A percentile compares a stretch with the other conserved stretches of the same genome.
phyloP scores from a whole-genome alignment of 2,888 invertebrate genomes.

The Eristalis arbustorum region DNA sequence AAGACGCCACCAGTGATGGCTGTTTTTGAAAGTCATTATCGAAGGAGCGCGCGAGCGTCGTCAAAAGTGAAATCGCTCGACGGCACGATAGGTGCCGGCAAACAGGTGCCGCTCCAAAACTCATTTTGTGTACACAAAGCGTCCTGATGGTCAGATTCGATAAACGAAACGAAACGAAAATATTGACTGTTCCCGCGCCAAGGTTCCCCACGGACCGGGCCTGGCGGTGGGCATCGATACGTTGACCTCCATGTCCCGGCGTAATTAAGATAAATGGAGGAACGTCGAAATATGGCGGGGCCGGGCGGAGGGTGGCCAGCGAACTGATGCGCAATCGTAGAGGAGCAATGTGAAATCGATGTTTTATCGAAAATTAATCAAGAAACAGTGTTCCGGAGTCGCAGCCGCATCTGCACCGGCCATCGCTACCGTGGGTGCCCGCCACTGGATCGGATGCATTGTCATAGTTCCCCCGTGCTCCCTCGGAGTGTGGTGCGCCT shows the following conservation, averaged over 20 bases:
- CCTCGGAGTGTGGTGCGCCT: slow-evolving; percentile 14
- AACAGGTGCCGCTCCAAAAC: slow-evolving; percentile 46
- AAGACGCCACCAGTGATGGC: slow-evolving; percentile 35
- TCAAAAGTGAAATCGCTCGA: slow-evolving; percentile 63
- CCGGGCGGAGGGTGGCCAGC: slow-evolving; percentile 2
- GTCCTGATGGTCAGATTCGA: slow-evolving; percentile 62
- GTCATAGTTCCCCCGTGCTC: slow-evolving; percentile 59
- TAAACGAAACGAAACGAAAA: slow-evolving; percentile 62
- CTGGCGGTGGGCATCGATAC: slow-evolving; percentile 40
- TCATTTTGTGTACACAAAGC: slow-evolving; percentile 45
- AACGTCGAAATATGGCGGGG: slow-evolving; percentile 38
- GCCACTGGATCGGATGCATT: slow-evolving; percentile 29
- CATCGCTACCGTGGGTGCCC: slow-evolving; percentile 3
- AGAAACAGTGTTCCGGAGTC: slow-evolving; percentile 21
- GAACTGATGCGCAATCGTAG: slow-evolving; percentile 45
- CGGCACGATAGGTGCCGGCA: slow-evolving; percentile 1
- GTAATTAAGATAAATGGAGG: slow-evolving; percentile 68
- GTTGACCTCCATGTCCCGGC: slow-evolving; percentile 55
- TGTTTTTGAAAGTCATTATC: slow-evolving; percentile 56
- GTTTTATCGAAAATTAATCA: slow-evolving; percentile 62
- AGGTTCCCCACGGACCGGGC: not conserved
- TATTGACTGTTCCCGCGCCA: slow-evolving; percentile 38
- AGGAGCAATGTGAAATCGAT: slow-evolving; percentile 52
- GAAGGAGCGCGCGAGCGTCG: not conserved
- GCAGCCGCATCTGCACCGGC: not conserved